phyloP scores from a whole-genome alignment of 1,140 invertebrate genomes.

The Cepaea nemoralis region DNA sequence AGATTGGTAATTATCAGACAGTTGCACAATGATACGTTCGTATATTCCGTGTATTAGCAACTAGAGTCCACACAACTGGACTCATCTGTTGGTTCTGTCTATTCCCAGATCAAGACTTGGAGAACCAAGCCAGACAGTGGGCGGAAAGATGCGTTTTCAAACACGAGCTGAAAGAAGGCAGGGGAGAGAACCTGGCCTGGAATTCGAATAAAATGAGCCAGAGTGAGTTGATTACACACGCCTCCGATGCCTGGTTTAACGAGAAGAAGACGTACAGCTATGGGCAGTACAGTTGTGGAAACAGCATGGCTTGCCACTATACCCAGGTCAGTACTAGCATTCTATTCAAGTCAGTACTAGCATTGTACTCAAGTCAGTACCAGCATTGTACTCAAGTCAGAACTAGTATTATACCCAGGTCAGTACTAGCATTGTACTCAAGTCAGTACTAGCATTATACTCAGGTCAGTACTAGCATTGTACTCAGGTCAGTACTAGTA shows the following conservation, averaged over 20 bases:
- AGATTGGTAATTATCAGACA: not conserved
- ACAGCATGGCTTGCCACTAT: constrained; percentile 44
- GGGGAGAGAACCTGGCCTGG: constrained; percentile 54
- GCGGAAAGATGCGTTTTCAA: constrained; percentile 46
- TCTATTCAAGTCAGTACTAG: too few relatives aligned
- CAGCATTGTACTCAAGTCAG: too few relatives aligned
- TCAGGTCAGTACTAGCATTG: too few relatives aligned
- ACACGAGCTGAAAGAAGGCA: constrained; percentile 48
- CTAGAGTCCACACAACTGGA: not conserved
- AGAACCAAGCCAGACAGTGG: constrained; percentile 44
- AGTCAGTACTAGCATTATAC: too few relatives aligned
- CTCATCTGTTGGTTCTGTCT: not conserved
- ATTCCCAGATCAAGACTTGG: constrained; percentile 40
- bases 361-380: too few relatives aligned
- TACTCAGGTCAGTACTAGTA: too few relatives aligned
- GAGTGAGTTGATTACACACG: constrained; percentile 38
- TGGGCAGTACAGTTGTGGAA: constrained; percentile 13
- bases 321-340: constrained; percentile 22
- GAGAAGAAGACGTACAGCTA: constrained; percentile 47
- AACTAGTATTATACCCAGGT: too few relatives aligned
- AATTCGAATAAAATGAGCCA: constrained; percentile 8
- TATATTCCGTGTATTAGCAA: not conserved
- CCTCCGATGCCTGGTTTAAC: constrained; percentile 47
- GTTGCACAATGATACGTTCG: not conserved
- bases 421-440: too few relatives aligned